Percentiles rank a stretch among this genome's conserved stretches.
phyloP scores from a whole-genome alignment of 2,113 vertebrate genomes.

The Labeo catla region DNA sequence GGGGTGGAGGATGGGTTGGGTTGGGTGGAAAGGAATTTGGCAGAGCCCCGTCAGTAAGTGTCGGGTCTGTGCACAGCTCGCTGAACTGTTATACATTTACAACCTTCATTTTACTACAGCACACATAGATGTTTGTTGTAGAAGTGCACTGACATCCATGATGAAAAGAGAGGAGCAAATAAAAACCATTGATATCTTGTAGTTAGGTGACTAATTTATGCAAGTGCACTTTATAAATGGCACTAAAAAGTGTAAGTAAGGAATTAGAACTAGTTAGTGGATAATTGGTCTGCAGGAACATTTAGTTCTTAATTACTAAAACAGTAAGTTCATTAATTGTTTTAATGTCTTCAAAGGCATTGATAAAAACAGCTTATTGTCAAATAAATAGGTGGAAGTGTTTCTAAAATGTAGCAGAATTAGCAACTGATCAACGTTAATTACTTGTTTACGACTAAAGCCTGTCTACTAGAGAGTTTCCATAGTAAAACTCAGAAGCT shows the following conservation, averaged over 20 bases:
- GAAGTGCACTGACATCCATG: not conserved
- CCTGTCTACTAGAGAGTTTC: not conserved
- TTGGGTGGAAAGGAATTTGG: conserved; percentile 37
- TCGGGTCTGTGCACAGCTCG: conserved; percentile 9
- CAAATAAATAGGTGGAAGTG: not conserved
- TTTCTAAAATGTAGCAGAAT: not conserved
- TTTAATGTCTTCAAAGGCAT: not conserved
- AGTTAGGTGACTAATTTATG: not conserved
- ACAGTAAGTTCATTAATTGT: not conserved
- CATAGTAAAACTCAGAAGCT: not conserved
- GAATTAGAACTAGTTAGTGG: not conserved
- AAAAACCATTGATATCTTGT: not conserved
- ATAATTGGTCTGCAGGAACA: not conserved
- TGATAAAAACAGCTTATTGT: not conserved
- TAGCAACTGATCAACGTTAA: not conserved
- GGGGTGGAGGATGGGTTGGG: conserved; percentile 30
- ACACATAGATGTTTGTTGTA: not conserved
- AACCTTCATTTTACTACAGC: not conserved
- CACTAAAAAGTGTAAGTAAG: not conserved
- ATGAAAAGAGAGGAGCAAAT: not conserved
- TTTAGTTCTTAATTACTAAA: not conserved
- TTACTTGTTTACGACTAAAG: not conserved
- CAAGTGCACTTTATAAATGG: not conserved
- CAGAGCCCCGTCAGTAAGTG: not conserved
- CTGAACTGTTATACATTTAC: conserved; percentile 7